Base-by-base conservation (phyloP, 2,113 vertebrate genomes). In the Lepisosteus oculatus region DNA sequence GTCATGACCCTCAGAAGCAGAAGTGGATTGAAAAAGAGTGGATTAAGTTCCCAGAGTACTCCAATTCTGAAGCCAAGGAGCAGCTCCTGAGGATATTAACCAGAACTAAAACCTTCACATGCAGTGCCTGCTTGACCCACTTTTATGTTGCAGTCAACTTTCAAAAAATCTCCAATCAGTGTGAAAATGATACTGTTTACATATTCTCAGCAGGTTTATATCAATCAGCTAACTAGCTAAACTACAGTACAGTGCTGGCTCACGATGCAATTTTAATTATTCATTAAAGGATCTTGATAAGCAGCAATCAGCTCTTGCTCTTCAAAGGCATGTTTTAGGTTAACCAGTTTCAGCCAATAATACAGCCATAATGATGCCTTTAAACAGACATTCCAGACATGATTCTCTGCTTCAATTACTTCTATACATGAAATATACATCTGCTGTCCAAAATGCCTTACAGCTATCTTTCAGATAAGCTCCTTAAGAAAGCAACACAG, bases 251-350 rank as follows among this genome's bases (percentile, higher is more conserved):
- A 51, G 47, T 67, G 42, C 43, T 29, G 63, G 63, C 14, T 5
- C 65, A 62, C 65, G 14, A 55, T 43, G 12, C 15, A 13, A 15
- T 43, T 44, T 73, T 59, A 68, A 68, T 68, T 67, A 73, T 68
- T 73, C 17, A 73, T 67, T 61, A 61, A 68, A 68, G 14, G n/a
- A 42, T n/a, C 17, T 61, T 73, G 65, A 73, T 43, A 57, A 68
- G 65, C 41, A 8, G 45, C 43, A 62, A 61, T 62, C 29, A 54
- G 51, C 72, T 45, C 43, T 41, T 56, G 15, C 56, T 61, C 29
- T 17, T 68, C 66, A 68, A 68, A n/a, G 45, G 56, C 55, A 6
- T 9, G 44, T 15, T 42, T 45, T 51, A 13, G 41, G 43, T 45
- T 51, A 73, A 42, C 44, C 13, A 51, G 47, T 51, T 51, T 51